These are phyloP conservation scores for Daktulosphaira vitifoliae DNA, from an alignment of 1,140 invertebrate species.

Conservation along the genomic window DNA sequence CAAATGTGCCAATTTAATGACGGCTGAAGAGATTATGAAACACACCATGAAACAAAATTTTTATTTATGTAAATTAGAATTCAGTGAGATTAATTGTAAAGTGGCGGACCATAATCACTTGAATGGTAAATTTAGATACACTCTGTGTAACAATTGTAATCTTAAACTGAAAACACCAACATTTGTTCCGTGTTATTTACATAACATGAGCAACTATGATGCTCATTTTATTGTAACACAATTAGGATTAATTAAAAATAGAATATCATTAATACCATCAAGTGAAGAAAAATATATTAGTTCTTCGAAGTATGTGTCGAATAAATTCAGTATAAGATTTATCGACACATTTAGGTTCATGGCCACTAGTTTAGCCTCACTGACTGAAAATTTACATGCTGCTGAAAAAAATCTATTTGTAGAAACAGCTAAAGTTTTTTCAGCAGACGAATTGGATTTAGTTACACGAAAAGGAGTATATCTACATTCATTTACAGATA, in stretches of 20 bases:
- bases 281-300: not conserved
- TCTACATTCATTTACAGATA: no score
- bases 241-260: not conserved
- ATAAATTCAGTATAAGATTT: not conserved
- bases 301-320: not conserved
- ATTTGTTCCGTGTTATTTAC: slow-evolving; percentile 35
- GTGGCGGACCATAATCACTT: slow-evolving; percentile 36
- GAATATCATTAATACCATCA: not conserved
- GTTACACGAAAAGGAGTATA: no score
- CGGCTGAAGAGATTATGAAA: not conserved
- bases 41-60: not conserved
- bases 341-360: not conserved
- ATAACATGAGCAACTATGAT: slow-evolving; percentile 36
- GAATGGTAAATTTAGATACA: slow-evolving; percentile 30
- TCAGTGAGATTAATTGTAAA: not conserved
- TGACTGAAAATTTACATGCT: not conserved
- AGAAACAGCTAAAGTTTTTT: not conserved
- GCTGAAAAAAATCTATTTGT: not conserved
- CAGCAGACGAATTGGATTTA: not conserved
- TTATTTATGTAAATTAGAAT: not conserved
- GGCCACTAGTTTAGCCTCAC: not conserved
- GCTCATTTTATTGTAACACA: slow-evolving; percentile 31
- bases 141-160: slow-evolving; percentile 35
- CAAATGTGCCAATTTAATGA: slow-evolving; percentile 1
- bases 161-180: slow-evolving; percentile 22